Evolutionary conservation across 1,140 invertebrate genomes (phyloP).

Genomic region (Gonioctena quinquepunctata): DNA sequence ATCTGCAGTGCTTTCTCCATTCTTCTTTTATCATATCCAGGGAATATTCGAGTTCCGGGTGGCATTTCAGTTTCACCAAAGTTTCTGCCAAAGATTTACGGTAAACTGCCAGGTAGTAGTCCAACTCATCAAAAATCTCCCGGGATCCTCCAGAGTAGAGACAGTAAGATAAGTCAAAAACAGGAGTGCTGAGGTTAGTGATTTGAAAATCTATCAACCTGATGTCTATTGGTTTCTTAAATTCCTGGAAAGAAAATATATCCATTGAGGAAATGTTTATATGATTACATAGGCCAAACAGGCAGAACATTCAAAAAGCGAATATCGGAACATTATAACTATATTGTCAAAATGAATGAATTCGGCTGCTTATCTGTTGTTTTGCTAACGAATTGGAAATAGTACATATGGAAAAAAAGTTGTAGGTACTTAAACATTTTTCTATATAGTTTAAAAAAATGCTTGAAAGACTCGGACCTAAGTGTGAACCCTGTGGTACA

Average conservation of each 20-base stretch:
- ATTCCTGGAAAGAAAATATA: neutral
- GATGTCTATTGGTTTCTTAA: constrained; percentile 6
- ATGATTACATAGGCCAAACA: no score
- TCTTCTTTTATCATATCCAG: neutral
- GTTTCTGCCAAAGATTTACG: constrained; percentile 56
- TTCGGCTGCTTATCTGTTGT: no score
- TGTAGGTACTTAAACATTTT: no score
- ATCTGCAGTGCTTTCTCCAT: neutral
- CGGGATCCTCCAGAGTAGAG: constrained; percentile 62
- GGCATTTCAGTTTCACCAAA: constrained; percentile 51
- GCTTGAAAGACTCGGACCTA: no score
- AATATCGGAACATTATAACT: no score
- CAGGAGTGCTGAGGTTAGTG: constrained; percentile 60
- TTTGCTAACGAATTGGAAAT: no score
- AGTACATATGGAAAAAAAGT: no score
- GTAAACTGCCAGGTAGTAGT: constrained; percentile 60
- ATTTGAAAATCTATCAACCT: constrained; percentile 62
- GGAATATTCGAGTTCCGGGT: constrained; percentile 48
- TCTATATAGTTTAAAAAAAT: no score
- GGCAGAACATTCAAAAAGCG: no score
- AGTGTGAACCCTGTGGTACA: no score
- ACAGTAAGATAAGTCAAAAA: constrained; percentile 63
- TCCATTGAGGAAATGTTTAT: no score
- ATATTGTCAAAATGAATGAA: no score
- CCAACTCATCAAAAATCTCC: constrained; percentile 55